These are phyloP conservation scores for Rhabdophis nuchalis DNA, from an alignment of 2,797 vertebrate genomes.

Conservation along the genomic window DNA sequence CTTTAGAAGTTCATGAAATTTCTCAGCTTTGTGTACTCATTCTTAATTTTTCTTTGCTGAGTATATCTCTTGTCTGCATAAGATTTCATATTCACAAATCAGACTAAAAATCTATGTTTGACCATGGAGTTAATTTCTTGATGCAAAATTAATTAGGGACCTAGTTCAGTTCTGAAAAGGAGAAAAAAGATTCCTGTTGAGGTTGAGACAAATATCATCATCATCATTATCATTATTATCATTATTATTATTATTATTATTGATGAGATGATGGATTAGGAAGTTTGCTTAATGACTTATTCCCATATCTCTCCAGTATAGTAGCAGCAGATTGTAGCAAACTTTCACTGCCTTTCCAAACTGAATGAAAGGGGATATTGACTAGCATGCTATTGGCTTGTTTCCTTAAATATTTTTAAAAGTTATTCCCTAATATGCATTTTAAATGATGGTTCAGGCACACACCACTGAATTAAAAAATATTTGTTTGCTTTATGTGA, in stretches of 20 bases:
- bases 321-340: conserved; percentile 38
- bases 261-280: neutral
- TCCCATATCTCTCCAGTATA: conserved; percentile 22
- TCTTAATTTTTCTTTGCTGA: neutral
- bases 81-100: neutral
- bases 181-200: neutral
- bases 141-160: neutral
- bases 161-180: neutral
- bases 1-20: neutral
- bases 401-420: conserved; percentile 40
- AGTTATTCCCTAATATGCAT: conserved; percentile 32
- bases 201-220: neutral
- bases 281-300: neutral
- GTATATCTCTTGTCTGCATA: neutral
- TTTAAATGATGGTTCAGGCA: conserved; percentile 21
- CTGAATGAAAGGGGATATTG: conserved; percentile 40
- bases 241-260: conserved; percentile 27
- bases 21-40: neutral
- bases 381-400: conserved; percentile 30
- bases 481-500: conserved; percentile 47
- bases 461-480: conserved; percentile 29
- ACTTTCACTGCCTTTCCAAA: conserved; percentile 51
- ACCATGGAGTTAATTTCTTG: neutral
- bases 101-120: neutral
- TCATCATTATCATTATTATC: conserved; percentile 20